phyloP scores from a whole-genome alignment of 2,888 invertebrate species.

The Agrotis ipsilon region DNA sequence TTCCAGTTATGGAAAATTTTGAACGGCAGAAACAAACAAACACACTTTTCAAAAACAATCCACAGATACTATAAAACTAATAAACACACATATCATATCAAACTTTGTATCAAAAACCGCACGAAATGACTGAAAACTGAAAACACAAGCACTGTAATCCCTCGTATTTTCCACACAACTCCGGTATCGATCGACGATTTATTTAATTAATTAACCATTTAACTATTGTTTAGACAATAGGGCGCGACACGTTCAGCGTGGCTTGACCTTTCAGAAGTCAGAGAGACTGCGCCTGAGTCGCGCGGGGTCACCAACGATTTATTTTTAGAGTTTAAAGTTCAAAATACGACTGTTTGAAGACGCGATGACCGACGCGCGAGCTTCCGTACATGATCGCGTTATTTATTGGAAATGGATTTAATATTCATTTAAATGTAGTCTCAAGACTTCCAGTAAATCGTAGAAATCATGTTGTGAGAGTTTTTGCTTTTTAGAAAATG shows the following conservation, averaged over 20 bases:
- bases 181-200: slow-evolving; percentile 22
- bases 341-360: slow-evolving; percentile 87
- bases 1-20: not conserved
- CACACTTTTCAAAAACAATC: slow-evolving; percentile 21
- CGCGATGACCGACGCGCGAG: slow-evolving; percentile 68
- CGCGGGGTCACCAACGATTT: slow-evolving; percentile 89
- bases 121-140: slow-evolving; percentile 48
- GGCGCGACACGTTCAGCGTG: slow-evolving; percentile 82
- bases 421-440: slow-evolving; percentile 16
- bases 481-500: not conserved
- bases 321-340: slow-evolving; percentile 92
- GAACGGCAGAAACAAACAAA: slow-evolving; percentile 6
- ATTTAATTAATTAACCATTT: slow-evolving; percentile 63
- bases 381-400: slow-evolving; percentile 73
- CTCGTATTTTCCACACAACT: slow-evolving; percentile 25
- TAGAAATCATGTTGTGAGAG: not conserved
- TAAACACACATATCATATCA: slow-evolving; percentile 24
- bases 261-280: slow-evolving; percentile 89
- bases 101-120: slow-evolving; percentile 25
- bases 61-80: slow-evolving; percentile 3
- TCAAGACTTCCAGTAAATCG: not conserved
- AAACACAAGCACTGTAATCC: slow-evolving; percentile 40
- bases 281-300: slow-evolving; percentile 87
- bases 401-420: slow-evolving; percentile 62
- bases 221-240: slow-evolving; percentile 75